Evolutionary conservation across 2,797 vertebrate genomes (phyloP).

Genomic region (Pogoniulus pusillus): DNA sequence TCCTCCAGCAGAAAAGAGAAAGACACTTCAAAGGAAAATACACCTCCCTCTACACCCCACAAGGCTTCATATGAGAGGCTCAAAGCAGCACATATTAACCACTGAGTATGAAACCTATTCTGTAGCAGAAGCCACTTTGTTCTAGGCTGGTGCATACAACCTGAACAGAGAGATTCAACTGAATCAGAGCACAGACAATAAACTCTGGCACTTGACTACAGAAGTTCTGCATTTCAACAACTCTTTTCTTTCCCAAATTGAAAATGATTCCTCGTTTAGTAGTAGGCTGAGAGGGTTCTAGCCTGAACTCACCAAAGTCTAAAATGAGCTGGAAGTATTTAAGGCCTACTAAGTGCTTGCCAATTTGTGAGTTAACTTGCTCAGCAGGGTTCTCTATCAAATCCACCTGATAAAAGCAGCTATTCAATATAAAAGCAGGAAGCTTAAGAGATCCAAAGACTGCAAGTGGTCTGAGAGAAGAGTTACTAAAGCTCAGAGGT

Average conservation of each 20-base stretch:
- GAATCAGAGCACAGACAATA: background rate
- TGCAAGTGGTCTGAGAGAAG: background rate
- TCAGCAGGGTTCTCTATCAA: background rate
- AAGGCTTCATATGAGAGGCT: background rate
- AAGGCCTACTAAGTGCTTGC: background rate
- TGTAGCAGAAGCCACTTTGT: background rate
- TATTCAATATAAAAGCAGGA: background rate
- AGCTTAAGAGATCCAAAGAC: background rate
- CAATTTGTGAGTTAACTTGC: background rate
- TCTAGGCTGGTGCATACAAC: background rate
- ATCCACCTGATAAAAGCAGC: background rate
- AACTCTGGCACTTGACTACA: background rate
- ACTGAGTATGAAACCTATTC: background rate
- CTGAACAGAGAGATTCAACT: background rate
- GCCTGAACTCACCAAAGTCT: background rate
- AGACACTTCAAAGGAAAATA: background rate
- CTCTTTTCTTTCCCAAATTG: background rate
- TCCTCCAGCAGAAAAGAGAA: background rate
- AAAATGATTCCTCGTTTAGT: background rate
- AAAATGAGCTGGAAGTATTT: background rate
- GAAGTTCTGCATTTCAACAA: background rate
- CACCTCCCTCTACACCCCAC: background rate
- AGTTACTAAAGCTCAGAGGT: background rate
- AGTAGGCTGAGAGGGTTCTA: background rate
- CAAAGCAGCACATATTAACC: background rate